These are phyloP conservation scores for Kuschelorhynchus macadamiae DNA, from an alignment of 2,888 invertebrate genomes.

Conservation along the genomic window DNA sequence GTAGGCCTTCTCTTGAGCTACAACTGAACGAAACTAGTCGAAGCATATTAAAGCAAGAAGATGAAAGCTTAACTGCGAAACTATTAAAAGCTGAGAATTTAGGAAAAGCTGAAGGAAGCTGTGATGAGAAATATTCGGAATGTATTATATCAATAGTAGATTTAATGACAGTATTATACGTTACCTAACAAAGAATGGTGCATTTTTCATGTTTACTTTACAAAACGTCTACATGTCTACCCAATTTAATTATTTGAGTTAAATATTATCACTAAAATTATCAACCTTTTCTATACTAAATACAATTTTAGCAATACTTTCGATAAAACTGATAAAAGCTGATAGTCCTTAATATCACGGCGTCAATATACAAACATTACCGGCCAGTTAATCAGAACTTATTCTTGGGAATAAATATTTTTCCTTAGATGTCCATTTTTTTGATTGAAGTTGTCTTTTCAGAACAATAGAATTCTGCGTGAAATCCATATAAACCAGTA, in stretches of 20 bases:
- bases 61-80: constrained; percentile 46
- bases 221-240: neutral
- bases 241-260: neutral
- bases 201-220: neutral
- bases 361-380: no score
- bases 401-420: no score
- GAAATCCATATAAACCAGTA: no score
- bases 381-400: no score
- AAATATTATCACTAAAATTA: neutral
- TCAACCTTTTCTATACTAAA: neutral
- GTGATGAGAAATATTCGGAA: constrained; percentile 55
- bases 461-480: no score
- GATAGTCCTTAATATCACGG: no score
- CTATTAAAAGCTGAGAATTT: constrained; percentile 56
- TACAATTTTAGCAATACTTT: neutral
- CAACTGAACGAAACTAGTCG: constrained; percentile 12
- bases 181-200: constrained; percentile 41
- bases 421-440: no score
- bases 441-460: no score
- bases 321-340: neutral
- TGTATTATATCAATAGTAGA: constrained; percentile 59
- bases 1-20: constrained; percentile 59
- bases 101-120: constrained; percentile 54
- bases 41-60: constrained; percentile 14
- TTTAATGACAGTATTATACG: constrained; percentile 58